Evolutionary conservation across 2,888 invertebrate species (phyloP).

Genomic region (Linnaemya tessellans): DNA sequence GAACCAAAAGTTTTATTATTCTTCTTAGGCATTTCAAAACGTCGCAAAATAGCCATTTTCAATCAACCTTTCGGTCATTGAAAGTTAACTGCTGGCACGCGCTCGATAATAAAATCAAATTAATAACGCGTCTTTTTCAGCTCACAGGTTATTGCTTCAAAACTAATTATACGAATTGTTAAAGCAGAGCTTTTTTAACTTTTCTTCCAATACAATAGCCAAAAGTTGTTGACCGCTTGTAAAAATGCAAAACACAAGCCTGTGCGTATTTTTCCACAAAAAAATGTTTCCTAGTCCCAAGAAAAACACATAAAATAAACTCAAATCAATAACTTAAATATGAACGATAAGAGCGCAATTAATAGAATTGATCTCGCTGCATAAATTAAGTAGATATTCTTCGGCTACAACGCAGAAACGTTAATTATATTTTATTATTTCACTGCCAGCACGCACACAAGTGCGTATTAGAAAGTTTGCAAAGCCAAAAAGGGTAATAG

Average conservation of each 20-base stretch:
- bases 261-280: background rate
- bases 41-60: constrained; percentile 15
- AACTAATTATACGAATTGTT: background rate
- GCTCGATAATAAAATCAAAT: constrained; percentile 22
- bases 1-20: constrained; percentile 11
- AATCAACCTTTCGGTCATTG: constrained; percentile 20
- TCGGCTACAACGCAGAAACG: background rate
- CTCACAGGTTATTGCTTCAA: constrained; percentile 17
- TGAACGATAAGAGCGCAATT: background rate
- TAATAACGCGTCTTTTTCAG: background rate
- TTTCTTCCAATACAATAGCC: background rate
- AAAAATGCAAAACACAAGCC: background rate
- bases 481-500: background rate
- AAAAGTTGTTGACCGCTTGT: constrained; percentile 35
- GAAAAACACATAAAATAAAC: background rate
- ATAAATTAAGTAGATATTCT: background rate
- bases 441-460: background rate
- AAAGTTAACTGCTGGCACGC: constrained; percentile 43
- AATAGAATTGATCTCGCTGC: background rate
- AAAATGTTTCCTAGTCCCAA: background rate
- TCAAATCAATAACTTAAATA: background rate
- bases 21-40: constrained; percentile 9
- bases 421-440: background rate
- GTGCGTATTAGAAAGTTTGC: background rate
- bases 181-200: background rate